Evolutionary conservation across 2,888 invertebrate species (phyloP), one percentile per base, ranked within the genome.

Genomic region (Gnatocerus cornutus): DNA sequence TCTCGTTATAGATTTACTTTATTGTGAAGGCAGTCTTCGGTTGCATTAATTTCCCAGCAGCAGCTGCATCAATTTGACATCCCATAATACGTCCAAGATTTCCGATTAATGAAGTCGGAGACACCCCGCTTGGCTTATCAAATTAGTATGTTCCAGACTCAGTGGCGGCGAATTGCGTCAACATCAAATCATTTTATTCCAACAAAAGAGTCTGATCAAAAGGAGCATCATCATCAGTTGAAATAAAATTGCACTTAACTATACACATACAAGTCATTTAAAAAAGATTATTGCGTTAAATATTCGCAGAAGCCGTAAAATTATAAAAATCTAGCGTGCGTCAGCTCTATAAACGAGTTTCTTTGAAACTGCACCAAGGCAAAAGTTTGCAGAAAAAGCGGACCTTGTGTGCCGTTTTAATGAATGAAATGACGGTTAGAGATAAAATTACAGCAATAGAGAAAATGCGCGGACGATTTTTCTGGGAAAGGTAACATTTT

Each of bases 401-500:
- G 59, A 63, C 48, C 58, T 63, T 69, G 58, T 64, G 55, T 39
- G 63, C 50, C 64, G 64, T 68, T 71, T 71, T 77, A 74, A 78
- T 76, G 71, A 76, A 76, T 75, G 73, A 53, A 69, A 77, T 75
- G 76, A 77, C 75, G 71, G 33, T 67, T 73, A 16, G 75, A 72
- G 68, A 68, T 70, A 71, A 71, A 71, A 73, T 71, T 71, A 68
- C 74, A 59, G 27, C 29, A 74, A 70, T 62, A 74, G 72, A 74
- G 4, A 21, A 73, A 73, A 70, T 68, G 58, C 61, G 13, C 16
- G 13, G 61, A 37, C 59, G 52, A 59, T 71, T 71, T 72, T 74
- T 74, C 74, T 74, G 41, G 50, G 72, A 74, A 62, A 69, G 63
- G 64, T 63, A 14, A 16, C 10, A 37, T 59, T 66, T 62, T 71